Base-by-base conservation (phyloP, 37 sponge, comb jelly and placozoan genomes). In the Hormiphora californensis region DNA sequence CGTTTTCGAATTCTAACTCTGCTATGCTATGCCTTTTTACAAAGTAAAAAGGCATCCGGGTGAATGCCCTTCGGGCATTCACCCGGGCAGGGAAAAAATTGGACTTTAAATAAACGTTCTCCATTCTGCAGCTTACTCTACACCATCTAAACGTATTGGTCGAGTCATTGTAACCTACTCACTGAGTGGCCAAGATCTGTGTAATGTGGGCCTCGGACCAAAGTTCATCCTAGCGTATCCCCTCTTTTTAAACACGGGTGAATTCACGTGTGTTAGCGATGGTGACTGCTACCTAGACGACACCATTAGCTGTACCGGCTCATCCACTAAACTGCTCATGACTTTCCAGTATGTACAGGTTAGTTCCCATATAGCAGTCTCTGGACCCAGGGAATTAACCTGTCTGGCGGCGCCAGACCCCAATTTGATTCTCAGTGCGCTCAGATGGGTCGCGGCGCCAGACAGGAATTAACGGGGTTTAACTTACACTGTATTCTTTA, bases 191-290 rank as follows among this genome's bases (percentile, higher is more conserved):
- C 40, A 73, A 40, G 81, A 73, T 28, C 44, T 36, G 23, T 73
- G 81, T 41, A n/a, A n/a, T 12, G 43, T 73, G 40, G 81, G 81
- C 9, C 27, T 73, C 4, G 81, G 81, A 23, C 81, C 81, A 4
- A 73, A 73, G 81, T n/a, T 73, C 23, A 41, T 73, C 7, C 46
- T 46, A 43, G 81, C 81, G 17, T 73, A n/a, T 46, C 81, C 81
- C 39, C 40, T 40, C 35, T 36, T 36, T 28, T 40, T 73, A 22
- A 46, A 0, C 8, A 41, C 40, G 21, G 81, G 81, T 22, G 9
- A 73, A 21, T 73, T 73, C 27, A 36, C 81, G 15, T 33, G 38
- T 36, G 81, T 40, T 41, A 22, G 1, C 46, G 81, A 1, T 1
- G 81, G 46, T n/a, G 43, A 27, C 19, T 33, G 39, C 39, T 73